Evolutionary conservation across 2,888 invertebrate species (phyloP), one percentile per base, ranked within the genome.

Genomic region (Synergus gifuensis): DNA sequence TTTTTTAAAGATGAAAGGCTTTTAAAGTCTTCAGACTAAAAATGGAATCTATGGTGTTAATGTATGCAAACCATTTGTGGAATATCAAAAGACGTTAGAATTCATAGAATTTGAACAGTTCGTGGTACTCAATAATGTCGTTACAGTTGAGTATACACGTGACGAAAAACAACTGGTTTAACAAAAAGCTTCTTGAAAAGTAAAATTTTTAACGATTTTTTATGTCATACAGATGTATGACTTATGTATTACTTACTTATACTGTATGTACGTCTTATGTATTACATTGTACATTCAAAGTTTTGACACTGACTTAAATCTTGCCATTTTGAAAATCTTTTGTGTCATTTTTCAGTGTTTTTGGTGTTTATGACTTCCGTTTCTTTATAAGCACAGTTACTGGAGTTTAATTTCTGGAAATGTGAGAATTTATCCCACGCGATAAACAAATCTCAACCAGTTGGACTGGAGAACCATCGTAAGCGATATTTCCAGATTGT

Each of bases 351-450:
- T 18, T 18, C 54, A 58, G 58, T 18, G 58, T 58, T 58, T 49
- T 9, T 18, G 11, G 18, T 58, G 58, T 58, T 58, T 58, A 58
- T 18, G 58, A 58, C 18, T 54, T 54, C 54, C 54, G 54, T 9
- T 54, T 54, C 54, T 54, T 54, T 16, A 54, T 28, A 28, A n/a
- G 11, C 9, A 58, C 58, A 58, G n/a, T 58, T 58, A 58, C 9
- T 18, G 9, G 58, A 58, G 18, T 58, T 18, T 58, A 58, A 58
- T 58, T 58, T 18, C 58, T 58, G 9, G 18, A 58, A n/a, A 8
- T 11, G 18, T 18, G 58, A 58, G 58, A 58, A 58, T 58, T 58
- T 18, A 58, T 58, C 58, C 58, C 58, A 58, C 58, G 58, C 58
- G 18, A 58, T 58, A 58, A 18, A n/a, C 58, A 11, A 58, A 58